Evolutionary conservation across 2,888 invertebrate genomes (phyloP).

Genomic region (Mesorhabditis sp.): DNA sequence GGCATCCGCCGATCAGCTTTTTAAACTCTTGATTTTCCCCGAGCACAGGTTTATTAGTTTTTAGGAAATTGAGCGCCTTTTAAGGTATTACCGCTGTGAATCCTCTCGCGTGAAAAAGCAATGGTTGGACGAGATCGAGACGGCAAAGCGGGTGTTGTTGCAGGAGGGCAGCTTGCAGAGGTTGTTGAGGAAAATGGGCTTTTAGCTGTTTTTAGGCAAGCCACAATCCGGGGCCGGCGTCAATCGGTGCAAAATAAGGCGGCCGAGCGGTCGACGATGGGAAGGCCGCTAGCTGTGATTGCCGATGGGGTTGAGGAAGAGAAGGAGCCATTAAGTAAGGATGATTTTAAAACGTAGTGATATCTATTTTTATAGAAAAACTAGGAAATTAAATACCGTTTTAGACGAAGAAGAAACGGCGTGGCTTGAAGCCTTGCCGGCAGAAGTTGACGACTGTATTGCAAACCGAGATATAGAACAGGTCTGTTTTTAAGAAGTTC

Average conservation of each 20-base stretch:
- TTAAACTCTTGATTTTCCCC: conserved; percentile 53
- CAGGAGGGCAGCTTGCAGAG: conserved; percentile 40
- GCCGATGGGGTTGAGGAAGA: conserved; percentile 4
- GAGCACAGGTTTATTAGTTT: conserved; percentile 41
- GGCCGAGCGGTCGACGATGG: not conserved
- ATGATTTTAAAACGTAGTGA: not conserved
- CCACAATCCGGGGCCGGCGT: conserved; percentile 48
- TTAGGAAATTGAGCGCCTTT: not conserved
- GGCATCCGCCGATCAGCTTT: conserved; percentile 39
- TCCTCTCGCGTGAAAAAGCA: conserved; percentile 43
- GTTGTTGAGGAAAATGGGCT: conserved; percentile 25
- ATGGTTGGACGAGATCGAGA: conserved; percentile 54
- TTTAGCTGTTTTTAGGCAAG: conserved; percentile 32
- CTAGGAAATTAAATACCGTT: conserved; percentile 8
- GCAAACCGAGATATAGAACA: conserved; percentile 51
- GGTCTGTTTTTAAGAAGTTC: not conserved
- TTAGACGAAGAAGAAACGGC: conserved; percentile 36
- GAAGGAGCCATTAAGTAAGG: not conserved
- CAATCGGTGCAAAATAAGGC: conserved; percentile 26
- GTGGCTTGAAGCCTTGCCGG: conserved; percentile 50
- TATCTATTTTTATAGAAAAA: conserved; percentile 11
- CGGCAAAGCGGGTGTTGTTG: conserved; percentile 35
- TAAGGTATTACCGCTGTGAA: conserved; percentile 44
- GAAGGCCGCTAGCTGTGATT: not conserved
- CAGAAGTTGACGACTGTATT: conserved; percentile 52